Percentiles rank a stretch among this genome's conserved stretches.
Conservation (phyloP, 1,140 invertebrate species). For the Tribolium madens region DNA sequence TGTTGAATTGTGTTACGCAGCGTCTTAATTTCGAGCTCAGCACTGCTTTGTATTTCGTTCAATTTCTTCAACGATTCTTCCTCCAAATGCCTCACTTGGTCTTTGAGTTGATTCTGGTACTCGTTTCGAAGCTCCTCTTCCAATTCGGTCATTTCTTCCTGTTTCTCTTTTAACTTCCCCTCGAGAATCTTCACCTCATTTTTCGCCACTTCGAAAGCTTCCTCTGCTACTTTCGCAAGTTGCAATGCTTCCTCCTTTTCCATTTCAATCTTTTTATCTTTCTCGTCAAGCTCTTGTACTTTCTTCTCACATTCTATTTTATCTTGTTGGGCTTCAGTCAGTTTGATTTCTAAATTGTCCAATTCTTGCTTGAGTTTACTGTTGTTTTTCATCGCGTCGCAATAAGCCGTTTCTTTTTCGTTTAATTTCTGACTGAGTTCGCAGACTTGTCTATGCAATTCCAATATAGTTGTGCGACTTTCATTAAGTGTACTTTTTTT, state of each 20-base stretch:
- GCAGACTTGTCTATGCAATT: constrained; percentile 53
- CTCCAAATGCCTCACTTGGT: constrained; percentile 53
- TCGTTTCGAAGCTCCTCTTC: constrained; percentile 44
- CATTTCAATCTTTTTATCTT: constrained; percentile 60
- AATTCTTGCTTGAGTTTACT: constrained; percentile 46
- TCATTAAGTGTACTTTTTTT: constrained; percentile 51
- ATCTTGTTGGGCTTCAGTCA: constrained; percentile 40
- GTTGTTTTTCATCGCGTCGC: constrained; percentile 36
- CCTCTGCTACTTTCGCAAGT: constrained; percentile 47
- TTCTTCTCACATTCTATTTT: constrained; percentile 47
- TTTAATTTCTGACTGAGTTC: constrained; percentile 55
- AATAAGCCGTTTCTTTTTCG: constrained; percentile 46
- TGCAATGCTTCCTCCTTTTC: constrained; percentile 62
- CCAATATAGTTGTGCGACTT: constrained; percentile 51
- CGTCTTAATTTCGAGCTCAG: constrained; percentile 19
- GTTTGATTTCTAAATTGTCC: constrained; percentile 48
- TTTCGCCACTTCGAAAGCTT: constrained; percentile 56
- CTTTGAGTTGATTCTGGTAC: constrained; percentile 62
- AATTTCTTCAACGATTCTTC: constrained; percentile 48
- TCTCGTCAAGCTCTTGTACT: constrained; percentile 44
- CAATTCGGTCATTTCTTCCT: constrained; percentile 42
- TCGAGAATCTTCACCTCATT: constrained; percentile 64
- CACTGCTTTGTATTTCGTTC: constrained; percentile 46
- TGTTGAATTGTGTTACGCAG: constrained; percentile 14
- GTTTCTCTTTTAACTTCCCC: constrained; percentile 56